Conservation (phyloP, 2,888 invertebrate species). For the Ceriagrion tenellum region DNA sequence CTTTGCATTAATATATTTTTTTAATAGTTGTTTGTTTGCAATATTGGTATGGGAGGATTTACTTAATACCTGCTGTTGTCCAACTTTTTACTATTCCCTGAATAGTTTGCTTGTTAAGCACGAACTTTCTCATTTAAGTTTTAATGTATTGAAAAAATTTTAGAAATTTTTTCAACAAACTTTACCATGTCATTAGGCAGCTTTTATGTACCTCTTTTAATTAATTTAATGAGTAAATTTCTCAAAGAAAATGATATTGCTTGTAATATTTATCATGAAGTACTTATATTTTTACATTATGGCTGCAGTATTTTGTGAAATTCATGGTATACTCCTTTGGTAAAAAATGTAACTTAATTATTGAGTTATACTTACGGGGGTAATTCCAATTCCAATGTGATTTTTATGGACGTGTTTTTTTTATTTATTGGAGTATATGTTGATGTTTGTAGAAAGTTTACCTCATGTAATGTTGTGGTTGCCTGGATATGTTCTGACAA, state of each 20-base stretch:
- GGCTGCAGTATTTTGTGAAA: slow-evolving; percentile 65
- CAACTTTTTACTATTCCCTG: slow-evolving; percentile 22
- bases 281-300: slow-evolving; percentile 66
- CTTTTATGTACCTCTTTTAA: slow-evolving; percentile 45
- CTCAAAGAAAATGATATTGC: slow-evolving; percentile 41
- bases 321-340: slow-evolving; percentile 57
- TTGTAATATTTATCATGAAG: slow-evolving; percentile 34
- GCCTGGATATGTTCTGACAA: slow-evolving; percentile 66
- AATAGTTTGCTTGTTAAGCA: slow-evolving; percentile 55
- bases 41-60: slow-evolving; percentile 59
- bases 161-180: slow-evolving; percentile 33
- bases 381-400: slow-evolving; percentile 66
- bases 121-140: slow-evolving; percentile 54
- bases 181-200: slow-evolving; percentile 41
- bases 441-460: slow-evolving; percentile 68
- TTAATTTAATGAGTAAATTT: slow-evolving; percentile 49
- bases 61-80: slow-evolving; percentile 1
- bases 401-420: slow-evolving; percentile 63
- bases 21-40: slow-evolving; percentile 62
- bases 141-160: slow-evolving; percentile 5
- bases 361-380: slow-evolving; percentile 61
- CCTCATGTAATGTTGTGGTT: slow-evolving; percentile 67
- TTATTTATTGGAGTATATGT: slow-evolving; percentile 66
- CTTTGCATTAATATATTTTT: slow-evolving; percentile 55
- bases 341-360: slow-evolving; percentile 47